These are phyloP conservation scores for Pemphredon lugubris DNA, from an alignment of 2,888 invertebrate species.

Conservation along the genomic window DNA sequence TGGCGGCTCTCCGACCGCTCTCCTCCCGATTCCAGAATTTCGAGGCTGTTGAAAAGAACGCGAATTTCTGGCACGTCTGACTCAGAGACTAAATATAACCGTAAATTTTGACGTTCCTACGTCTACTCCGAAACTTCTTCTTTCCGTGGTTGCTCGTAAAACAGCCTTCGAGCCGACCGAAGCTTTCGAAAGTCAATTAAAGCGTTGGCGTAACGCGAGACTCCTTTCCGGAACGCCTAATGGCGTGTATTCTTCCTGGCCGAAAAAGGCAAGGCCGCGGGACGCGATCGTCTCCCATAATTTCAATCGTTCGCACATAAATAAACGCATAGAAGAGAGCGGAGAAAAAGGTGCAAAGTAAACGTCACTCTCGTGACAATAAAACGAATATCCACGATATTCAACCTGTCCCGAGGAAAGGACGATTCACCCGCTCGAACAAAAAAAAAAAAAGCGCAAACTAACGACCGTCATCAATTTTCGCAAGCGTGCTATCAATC, in stretches of 20 bases:
- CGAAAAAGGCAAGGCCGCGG: conserved; percentile 26
- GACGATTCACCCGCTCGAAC: too few species aligned
- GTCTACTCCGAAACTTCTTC: conserved; percentile 32
- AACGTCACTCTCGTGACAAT: too few species aligned
- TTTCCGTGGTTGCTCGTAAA: conserved; percentile 31
- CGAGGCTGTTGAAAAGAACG: conserved; percentile 34
- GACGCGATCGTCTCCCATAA: conserved; percentile 10
- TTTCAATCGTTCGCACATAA: too few species aligned
- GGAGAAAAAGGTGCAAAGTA: too few species aligned
- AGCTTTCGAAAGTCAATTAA: conserved; percentile 47
- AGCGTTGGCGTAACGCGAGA: conserved; percentile 38
- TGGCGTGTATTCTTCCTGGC: conserved; percentile 24
- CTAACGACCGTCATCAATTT: too few species aligned
- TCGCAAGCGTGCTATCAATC: too few species aligned
- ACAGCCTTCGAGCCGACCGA: conserved; percentile 1
- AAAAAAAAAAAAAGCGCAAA: too few species aligned
- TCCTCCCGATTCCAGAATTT: conserved; percentile 25
- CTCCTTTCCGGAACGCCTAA: conserved; percentile 30
- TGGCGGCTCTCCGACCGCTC: too few species aligned
- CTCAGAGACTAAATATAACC: conserved; percentile 72
- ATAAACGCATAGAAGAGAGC: too few species aligned
- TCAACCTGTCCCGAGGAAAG: too few species aligned
- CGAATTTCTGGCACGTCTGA: conserved; percentile 47
- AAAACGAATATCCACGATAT: too few species aligned
- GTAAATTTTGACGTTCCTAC: conserved; percentile 51